These are phyloP conservation scores for Ptilodon capucinus DNA, from an alignment of 2,888 invertebrate species.

Conservation along the genomic window DNA sequence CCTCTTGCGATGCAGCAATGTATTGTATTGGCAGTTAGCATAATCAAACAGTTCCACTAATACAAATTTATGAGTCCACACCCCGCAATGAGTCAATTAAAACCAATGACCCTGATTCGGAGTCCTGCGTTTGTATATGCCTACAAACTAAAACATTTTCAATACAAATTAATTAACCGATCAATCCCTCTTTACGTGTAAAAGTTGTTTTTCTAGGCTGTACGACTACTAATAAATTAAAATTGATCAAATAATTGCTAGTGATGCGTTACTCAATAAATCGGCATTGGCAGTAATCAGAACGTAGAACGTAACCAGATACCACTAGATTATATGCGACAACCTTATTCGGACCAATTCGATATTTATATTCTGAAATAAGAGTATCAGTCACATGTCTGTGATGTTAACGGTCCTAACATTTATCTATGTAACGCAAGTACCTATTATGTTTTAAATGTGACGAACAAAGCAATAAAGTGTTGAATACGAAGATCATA, in stretches of 20 bases:
- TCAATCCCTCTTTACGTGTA: neutral
- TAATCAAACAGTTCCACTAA: constrained; percentile 15
- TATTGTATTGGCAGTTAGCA: constrained; percentile 32
- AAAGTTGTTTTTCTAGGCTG: neutral
- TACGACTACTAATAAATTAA: neutral
- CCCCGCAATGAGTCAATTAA: neutral
- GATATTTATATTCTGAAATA: neutral
- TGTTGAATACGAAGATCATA: constrained; percentile 33
- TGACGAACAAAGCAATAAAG: constrained; percentile 33
- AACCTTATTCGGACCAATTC: neutral
- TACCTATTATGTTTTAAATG: constrained; percentile 23
- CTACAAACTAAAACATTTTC: neutral
- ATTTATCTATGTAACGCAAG: constrained; percentile 7
- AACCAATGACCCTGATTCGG: neutral
- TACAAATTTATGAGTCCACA: constrained; percentile 9
- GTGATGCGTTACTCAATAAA: neutral
- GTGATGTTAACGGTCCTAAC: constrained; percentile 12
- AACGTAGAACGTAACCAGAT: neutral
- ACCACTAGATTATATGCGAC: neutral
- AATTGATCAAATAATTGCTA: neutral
- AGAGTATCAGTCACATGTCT: neutral
- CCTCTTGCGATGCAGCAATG: constrained; percentile 37
- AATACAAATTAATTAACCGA: neutral
- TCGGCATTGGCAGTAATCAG: neutral
- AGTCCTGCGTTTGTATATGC: neutral